Conservation (phyloP, 1,140 invertebrate genomes). For the Aphidius gifuensis region DNA sequence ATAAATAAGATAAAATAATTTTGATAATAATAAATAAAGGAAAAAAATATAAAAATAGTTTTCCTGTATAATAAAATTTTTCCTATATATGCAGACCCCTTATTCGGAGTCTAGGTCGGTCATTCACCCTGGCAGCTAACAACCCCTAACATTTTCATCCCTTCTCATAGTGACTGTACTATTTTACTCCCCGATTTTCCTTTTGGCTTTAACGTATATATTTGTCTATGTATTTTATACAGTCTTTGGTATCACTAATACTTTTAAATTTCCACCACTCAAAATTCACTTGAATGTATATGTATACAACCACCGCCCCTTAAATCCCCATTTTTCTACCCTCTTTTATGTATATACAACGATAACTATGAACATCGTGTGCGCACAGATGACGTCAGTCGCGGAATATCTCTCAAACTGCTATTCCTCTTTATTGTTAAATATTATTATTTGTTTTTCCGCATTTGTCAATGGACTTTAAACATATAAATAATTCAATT, state of each 20-base stretch:
- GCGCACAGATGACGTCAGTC: conserved; percentile 17
- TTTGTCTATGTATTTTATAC: conserved; percentile 20
- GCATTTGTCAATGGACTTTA: too few species aligned
- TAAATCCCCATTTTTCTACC: neutral
- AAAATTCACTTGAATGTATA: conserved; percentile 20
- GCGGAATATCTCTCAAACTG: conserved; percentile 15
- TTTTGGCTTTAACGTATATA: neutral
- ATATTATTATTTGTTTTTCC: neutral
- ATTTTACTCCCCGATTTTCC: too few species aligned
- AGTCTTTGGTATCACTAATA: too few species aligned
- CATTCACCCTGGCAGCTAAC: conserved; percentile 46
- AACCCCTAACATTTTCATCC: conserved; percentile 1
- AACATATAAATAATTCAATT: neutral
- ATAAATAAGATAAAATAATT: too few species aligned
- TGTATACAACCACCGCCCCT: conserved; percentile 3
- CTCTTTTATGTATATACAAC: conserved; percentile 8
- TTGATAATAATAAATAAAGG: too few species aligned
- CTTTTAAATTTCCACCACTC: conserved; percentile 21
- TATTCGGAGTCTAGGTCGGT: conserved; percentile 57
- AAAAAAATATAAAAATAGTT: neutral
- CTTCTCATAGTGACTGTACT: too few species aligned
- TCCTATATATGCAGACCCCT: conserved; percentile 45
- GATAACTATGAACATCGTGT: conserved; percentile 2
- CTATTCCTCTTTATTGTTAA: neutral
- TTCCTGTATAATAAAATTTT: neutral